Conservation (phyloP, 1,140 invertebrate species). For the Eubasilissa regina region DNA sequence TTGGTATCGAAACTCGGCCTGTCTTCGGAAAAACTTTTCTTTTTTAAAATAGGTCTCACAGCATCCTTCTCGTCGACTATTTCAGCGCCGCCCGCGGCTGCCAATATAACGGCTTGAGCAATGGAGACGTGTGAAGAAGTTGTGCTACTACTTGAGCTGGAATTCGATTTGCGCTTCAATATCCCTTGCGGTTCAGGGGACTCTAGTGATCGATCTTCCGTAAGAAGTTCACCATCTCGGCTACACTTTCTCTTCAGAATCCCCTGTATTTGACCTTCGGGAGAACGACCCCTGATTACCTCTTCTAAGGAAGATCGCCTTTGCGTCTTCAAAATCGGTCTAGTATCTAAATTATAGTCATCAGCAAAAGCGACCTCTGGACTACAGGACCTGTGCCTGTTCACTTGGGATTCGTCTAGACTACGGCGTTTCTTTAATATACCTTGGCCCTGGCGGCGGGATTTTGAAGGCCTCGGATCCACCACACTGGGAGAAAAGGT, state of each 20-base stretch:
- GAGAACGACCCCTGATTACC: slow-evolving; percentile 74
- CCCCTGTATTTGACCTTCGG: slow-evolving; percentile 71
- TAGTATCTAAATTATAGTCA: slow-evolving; percentile 73
- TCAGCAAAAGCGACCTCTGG: slow-evolving; percentile 77
- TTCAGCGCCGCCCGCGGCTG: slow-evolving; percentile 75
- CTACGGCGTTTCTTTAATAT: slow-evolving; percentile 87
- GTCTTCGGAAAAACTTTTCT: slow-evolving; percentile 79
- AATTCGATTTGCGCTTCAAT: slow-evolving; percentile 80
- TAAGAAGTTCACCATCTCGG: slow-evolving; percentile 67
- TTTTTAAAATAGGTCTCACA: slow-evolving; percentile 86
- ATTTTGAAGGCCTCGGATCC: slow-evolving; percentile 72
- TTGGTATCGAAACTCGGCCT: slow-evolving; percentile 67
- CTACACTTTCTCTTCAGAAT: slow-evolving; percentile 72
- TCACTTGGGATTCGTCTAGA: slow-evolving; percentile 83
- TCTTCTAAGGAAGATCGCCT: slow-evolving; percentile 81
- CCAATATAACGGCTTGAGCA: slow-evolving; percentile 79
- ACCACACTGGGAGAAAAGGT: slow-evolving; percentile 80
- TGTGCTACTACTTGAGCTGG: slow-evolving; percentile 73
- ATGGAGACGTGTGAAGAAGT: slow-evolving; percentile 79
- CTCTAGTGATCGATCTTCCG: slow-evolving; percentile 70
- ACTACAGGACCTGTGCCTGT: slow-evolving; percentile 78
- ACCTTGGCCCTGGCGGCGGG: slow-evolving; percentile 78
- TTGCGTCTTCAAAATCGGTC: slow-evolving; percentile 80
- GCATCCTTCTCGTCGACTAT: slow-evolving; percentile 75
- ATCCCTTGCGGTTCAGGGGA: slow-evolving; percentile 83